These are phyloP conservation scores for Temnothorax curvispinosus DNA, from an alignment of 1,140 invertebrate species.

Conservation along the genomic window DNA sequence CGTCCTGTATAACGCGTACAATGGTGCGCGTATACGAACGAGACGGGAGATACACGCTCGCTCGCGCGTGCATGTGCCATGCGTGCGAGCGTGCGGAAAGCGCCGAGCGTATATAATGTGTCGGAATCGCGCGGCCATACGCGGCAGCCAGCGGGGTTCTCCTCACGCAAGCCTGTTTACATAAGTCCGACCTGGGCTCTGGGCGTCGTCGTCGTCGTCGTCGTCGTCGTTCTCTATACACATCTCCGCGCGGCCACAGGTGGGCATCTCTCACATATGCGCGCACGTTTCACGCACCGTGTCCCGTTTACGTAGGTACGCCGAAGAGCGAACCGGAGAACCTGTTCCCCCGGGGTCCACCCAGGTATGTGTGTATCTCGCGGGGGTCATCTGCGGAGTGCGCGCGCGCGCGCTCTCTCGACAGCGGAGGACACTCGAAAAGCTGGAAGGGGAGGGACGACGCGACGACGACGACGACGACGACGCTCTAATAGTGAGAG, in stretches of 20 bases:
- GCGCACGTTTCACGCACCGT: not conserved
- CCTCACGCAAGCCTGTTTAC: conserved; percentile 80
- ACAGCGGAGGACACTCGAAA: conserved; percentile 62
- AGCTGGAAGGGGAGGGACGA: conserved; percentile 15
- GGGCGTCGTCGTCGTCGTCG: conserved; percentile 30
- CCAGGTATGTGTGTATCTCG: conserved; percentile 63
- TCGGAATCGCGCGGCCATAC: conserved; percentile 74
- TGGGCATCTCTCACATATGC: conserved; percentile 61
- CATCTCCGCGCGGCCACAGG: conserved; percentile 72
- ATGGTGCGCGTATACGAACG: not conserved
- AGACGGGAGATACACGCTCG: conserved; percentile 18
- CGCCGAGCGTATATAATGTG: conserved; percentile 77
- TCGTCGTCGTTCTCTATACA: conserved; percentile 53
- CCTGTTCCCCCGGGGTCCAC: conserved; percentile 56
- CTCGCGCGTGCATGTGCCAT: not conserved
- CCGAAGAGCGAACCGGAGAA: conserved; percentile 40
- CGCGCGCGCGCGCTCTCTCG: not conserved
- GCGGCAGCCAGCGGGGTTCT: conserved; percentile 72
- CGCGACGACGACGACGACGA: conserved; percentile 5
- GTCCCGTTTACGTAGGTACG: not conserved
- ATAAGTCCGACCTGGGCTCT: conserved; percentile 73
- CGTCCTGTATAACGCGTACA: not conserved
- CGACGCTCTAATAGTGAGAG: conserved; percentile 4
- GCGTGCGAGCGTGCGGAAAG: conserved; percentile 25
- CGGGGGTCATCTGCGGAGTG: conserved; percentile 56